Percentiles rank a stretch among this genome's conserved stretches.
These are phyloP conservation scores for Brenthis ino DNA, from an alignment of 2,888 invertebrate species.

Conservation along the genomic window DNA sequence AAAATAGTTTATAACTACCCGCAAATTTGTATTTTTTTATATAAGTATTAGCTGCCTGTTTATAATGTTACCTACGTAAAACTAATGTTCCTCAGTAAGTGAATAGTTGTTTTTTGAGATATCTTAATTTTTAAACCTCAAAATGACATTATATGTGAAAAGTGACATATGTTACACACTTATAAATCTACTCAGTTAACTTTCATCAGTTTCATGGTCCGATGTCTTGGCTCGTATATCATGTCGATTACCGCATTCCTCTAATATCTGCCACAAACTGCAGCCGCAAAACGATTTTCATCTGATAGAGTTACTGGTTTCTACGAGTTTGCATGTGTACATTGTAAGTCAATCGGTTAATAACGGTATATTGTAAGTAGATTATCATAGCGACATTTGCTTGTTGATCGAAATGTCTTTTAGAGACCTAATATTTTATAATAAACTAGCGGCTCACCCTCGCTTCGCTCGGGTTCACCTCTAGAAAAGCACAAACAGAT, in stretches of 20 bases:
- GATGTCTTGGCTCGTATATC: conserved; percentile 26
- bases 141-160: background rate
- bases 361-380: conserved; percentile 14
- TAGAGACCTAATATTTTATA: no score
- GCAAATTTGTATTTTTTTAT: no score
- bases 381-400: background rate
- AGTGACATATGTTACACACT: conserved; percentile 1
- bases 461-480: no score
- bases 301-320: conserved; percentile 34
- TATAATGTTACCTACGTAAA: no score
- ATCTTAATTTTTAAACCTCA: no score
- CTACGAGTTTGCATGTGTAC: conserved; percentile 22
- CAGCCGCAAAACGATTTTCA: conserved; percentile 29
- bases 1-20: no score
- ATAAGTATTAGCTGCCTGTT: no score
- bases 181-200: conserved; percentile 19
- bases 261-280: conserved; percentile 31
- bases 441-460: no score
- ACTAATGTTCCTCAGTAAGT: no score
- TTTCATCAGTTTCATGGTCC: conserved; percentile 31
- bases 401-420: no score
- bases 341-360: conserved; percentile 22
- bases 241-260: conserved; percentile 27
- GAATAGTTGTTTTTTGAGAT: no score
- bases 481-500: no score